Conservation (phyloP, 2,113 vertebrate genomes). For the Verasper variegatus region DNA sequence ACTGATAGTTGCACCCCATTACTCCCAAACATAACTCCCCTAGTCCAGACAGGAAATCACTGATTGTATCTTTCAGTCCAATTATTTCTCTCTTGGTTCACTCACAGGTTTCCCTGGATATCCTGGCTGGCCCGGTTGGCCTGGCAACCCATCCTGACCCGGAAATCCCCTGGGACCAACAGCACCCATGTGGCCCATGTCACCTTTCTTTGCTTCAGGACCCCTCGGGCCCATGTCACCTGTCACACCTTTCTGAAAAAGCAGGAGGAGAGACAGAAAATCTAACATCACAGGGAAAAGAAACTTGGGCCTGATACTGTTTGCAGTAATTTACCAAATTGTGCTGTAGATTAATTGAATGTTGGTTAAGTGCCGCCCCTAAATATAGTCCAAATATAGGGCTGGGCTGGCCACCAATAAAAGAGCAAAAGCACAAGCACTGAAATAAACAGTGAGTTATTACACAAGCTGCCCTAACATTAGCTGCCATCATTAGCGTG, state of each 20-base stretch:
- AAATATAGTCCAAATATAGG: neutral
- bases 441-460: too few species aligned
- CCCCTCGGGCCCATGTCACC: constrained; percentile 76
- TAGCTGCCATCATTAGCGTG: too few species aligned
- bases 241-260: constrained; percentile 70
- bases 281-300: neutral
- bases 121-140: constrained; percentile 79
- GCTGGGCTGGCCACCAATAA: neutral
- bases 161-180: constrained; percentile 76
- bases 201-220: constrained; percentile 78
- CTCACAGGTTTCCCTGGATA: constrained; percentile 84
- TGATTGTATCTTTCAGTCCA: neutral
- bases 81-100: constrained; percentile 10
- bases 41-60: constrained; percentile 11
- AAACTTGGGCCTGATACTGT: neutral
- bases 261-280: constrained; percentile 1
- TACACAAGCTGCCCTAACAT: too few species aligned
- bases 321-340: neutral
- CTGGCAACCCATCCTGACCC: constrained; percentile 79
- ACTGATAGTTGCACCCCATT: neutral
- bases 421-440: too few species aligned
- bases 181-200: constrained; percentile 64
- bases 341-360: neutral
- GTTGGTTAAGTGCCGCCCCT: neutral
- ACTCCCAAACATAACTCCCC: constrained; percentile 4